phyloP scores from a whole-genome alignment of 2,797 vertebrate species.

The Apogon talboti region DNA sequence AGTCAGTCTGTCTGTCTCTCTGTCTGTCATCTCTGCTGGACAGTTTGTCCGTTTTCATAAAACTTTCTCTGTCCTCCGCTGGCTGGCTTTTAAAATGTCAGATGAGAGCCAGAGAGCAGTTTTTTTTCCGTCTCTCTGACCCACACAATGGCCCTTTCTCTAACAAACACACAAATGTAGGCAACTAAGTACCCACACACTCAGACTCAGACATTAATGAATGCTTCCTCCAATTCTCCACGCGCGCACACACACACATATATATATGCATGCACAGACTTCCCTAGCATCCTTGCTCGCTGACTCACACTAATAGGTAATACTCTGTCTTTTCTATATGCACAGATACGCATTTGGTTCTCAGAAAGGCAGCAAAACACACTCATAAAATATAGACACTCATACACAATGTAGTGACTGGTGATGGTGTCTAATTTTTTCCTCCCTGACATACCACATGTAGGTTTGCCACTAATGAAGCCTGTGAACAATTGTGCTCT shows the following conservation, averaged over 20 bases:
- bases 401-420: slow-evolving; percentile 22
- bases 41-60: slow-evolving; percentile 73
- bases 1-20: slow-evolving; percentile 29
- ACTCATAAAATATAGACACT: slow-evolving; percentile 15
- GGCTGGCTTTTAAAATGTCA: slow-evolving; percentile 81
- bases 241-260: slow-evolving; percentile 2
- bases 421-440: slow-evolving; percentile 43
- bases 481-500: slow-evolving; percentile 53
- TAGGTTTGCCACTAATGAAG: slow-evolving; percentile 59
- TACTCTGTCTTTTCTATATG: slow-evolving; percentile 1
- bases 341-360: slow-evolving; percentile 25
- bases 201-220: slow-evolving; percentile 34
- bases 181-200: slow-evolving; percentile 28
- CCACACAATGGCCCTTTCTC: slow-evolving; percentile 42
- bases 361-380: slow-evolving; percentile 27
- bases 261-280: background rate
- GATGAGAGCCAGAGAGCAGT: slow-evolving; percentile 58
- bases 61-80: slow-evolving; percentile 73
- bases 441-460: slow-evolving; percentile 58
- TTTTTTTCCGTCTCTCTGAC: slow-evolving; percentile 22
- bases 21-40: slow-evolving; percentile 68
- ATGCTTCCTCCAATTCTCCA: slow-evolving; percentile 19
- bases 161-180: slow-evolving; percentile 40
- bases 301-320: slow-evolving; percentile 41
- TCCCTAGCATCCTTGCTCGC: background rate